These are phyloP conservation scores for Polydrusus pterygomalis DNA, from an alignment of 2,888 invertebrate species.

Conservation along the genomic window DNA sequence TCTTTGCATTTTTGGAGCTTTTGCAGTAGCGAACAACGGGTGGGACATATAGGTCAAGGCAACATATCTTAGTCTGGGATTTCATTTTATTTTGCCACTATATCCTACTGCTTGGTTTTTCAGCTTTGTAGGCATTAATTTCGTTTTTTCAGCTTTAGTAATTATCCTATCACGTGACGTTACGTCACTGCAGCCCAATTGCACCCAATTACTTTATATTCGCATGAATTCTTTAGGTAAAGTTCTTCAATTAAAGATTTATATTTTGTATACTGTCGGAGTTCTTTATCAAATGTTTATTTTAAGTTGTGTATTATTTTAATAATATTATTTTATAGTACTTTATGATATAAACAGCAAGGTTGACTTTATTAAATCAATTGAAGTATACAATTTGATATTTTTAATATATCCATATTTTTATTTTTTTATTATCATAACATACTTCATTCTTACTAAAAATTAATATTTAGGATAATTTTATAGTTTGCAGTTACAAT, in stretches of 20 bases:
- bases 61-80: slow-evolving; percentile 29
- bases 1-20: slow-evolving; percentile 28
- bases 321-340: too few species aligned
- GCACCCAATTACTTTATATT: slow-evolving; percentile 59
- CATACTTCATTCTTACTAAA: too few species aligned
- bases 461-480: too few species aligned
- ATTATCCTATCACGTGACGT: slow-evolving; percentile 65
- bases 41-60: slow-evolving; percentile 47
- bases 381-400: too few species aligned
- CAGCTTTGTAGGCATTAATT: slow-evolving; percentile 34
- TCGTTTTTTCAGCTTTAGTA: slow-evolving; percentile 1
- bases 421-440: too few species aligned
- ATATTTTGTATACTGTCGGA: too few species aligned
- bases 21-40: slow-evolving; percentile 20
- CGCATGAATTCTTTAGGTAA: slow-evolving; percentile 8
- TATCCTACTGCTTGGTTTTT: slow-evolving; percentile 38
- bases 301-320: too few species aligned
- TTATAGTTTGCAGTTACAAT: too few species aligned
- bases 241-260: neutral
- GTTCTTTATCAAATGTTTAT: too few species aligned
- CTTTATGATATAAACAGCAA: too few species aligned
- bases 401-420: too few species aligned
- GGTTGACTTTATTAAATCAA: too few species aligned
- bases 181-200: slow-evolving; percentile 68
- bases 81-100: slow-evolving; percentile 39